A percentile compares a stretch with the other conserved stretches of the same genome.
Evolutionary conservation across 2,888 invertebrate genomes (phyloP).

Genomic region (Dasypogon diadema): DNA sequence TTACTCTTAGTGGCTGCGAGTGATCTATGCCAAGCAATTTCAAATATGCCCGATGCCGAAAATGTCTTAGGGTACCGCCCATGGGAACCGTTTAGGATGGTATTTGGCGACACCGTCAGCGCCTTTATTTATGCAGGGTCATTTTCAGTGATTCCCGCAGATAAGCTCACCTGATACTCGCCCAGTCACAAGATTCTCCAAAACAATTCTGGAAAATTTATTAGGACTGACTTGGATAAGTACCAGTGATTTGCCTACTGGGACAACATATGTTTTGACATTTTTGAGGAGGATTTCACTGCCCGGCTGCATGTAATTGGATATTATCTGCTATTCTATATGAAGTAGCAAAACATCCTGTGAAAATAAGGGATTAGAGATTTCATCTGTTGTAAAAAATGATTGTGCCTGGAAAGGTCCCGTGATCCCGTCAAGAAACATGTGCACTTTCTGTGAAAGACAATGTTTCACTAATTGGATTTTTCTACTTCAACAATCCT

Average conservation of each 20-base stretch:
- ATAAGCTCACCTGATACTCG: slow-evolving; percentile 3
- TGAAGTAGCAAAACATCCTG: neutral
- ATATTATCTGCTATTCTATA: neutral
- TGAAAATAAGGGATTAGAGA: neutral
- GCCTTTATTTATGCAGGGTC: slow-evolving; percentile 1
- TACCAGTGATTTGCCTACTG: neutral
- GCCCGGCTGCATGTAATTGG: neutral
- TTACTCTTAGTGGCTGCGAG: slow-evolving; percentile 1
- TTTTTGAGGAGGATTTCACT: neutral
- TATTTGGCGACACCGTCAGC: slow-evolving; percentile 35
- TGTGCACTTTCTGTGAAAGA: neutral
- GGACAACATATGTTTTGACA: neutral
- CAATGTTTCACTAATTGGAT: neutral
- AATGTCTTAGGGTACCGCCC: neutral
- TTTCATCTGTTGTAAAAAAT: no score
- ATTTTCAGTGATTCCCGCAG: neutral
- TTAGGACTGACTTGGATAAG: neutral
- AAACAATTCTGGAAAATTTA: neutral
- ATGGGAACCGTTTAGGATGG: neutral
- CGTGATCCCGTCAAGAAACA: no score
- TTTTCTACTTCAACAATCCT: no score
- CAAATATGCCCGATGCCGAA: slow-evolving; percentile 34
- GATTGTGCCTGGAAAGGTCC: no score
- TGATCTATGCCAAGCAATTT: slow-evolving; percentile 50
- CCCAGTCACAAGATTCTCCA: neutral